phyloP scores from a whole-genome alignment of 2,888 invertebrate genomes.

The Tricholauxania praeusta region DNA sequence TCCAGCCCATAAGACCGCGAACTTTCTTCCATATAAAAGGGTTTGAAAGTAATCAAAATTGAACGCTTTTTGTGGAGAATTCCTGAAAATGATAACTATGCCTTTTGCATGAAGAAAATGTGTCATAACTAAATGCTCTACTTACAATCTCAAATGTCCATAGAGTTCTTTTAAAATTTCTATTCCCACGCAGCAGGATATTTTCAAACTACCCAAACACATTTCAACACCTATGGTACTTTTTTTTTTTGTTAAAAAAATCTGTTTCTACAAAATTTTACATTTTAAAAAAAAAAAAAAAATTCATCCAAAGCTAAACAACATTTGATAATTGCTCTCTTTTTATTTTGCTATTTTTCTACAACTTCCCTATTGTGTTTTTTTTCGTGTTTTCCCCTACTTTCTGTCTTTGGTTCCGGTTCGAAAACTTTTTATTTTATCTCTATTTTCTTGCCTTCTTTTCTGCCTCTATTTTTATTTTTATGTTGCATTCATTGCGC shows the following conservation, averaged over 20 bases:
- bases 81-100: no score
- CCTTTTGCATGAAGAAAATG: no score
- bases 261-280: no score
- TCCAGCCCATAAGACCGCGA: no score
- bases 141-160: not conserved
- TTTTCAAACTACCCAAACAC: not conserved
- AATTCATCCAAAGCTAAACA: not conserved
- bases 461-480: constrained; percentile 1
- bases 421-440: constrained; percentile 13
- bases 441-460: not conserved
- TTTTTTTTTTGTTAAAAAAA: no score
- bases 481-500: constrained; percentile 1
- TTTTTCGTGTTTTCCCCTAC: not conserved
- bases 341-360: not conserved
- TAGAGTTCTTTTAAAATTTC: not conserved
- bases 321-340: not conserved
- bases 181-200: constrained; percentile 30
- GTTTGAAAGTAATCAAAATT: no score
- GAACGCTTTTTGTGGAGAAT: no score
- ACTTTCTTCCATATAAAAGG: no score
- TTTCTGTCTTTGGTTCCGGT: constrained; percentile 21
- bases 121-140: no score
- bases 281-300: not conserved
- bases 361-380: constrained; percentile 2
- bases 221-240: no score